Base-by-base conservation (phyloP, 2,797 vertebrate genomes). In the Pseudomugil tenellus region DNA sequence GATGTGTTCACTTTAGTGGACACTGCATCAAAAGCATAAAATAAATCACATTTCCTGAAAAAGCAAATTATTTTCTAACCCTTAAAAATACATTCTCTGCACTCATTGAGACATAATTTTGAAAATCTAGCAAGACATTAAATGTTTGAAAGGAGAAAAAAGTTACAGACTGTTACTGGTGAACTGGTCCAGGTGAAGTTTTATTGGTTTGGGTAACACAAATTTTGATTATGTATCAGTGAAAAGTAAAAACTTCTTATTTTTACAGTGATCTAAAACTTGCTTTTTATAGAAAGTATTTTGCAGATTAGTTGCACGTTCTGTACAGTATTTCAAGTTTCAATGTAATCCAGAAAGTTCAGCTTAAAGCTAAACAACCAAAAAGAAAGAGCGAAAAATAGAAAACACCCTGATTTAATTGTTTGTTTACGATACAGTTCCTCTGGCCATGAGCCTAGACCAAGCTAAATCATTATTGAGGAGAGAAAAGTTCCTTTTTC, bases 341-440 rank as follows among this genome's bases (percentile, higher is more conserved):
- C 31, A n/a, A 8, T 29, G n/a, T 48, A 14, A n/a, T 55, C 16
- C 13, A 53, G 31, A 70, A 57, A 41, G 58, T 58, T 72, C 29
- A 57, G 66, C 32, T 39, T 56, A 35, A 70, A 65, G 41, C 25
- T 51, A 26, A 34, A 48, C 52, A 54, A 8, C 4, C 37, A 4
- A 9, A 55, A 43, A 61, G 29, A 55, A 17, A 65, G 58, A 80
- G 62, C 78, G 61, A 69, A 29, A 29, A 29, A 29, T 29, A 29
- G 77, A 72, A 83, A 84, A 80, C 68, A 68, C 29, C 56, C 49
- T 10, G 29, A 37, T 83, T 62, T 81, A 72, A 76, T 72, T 75
- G 64, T 80, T 81, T 81, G 75, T 85, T 81, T 81, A 70, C 68
- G 64, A 53, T 23, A 52, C 53, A 66, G 69, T 53, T 70, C 63